Evolutionary conservation across 2,888 invertebrate species (phyloP).

Genomic region (Agrotis clavis): DNA sequence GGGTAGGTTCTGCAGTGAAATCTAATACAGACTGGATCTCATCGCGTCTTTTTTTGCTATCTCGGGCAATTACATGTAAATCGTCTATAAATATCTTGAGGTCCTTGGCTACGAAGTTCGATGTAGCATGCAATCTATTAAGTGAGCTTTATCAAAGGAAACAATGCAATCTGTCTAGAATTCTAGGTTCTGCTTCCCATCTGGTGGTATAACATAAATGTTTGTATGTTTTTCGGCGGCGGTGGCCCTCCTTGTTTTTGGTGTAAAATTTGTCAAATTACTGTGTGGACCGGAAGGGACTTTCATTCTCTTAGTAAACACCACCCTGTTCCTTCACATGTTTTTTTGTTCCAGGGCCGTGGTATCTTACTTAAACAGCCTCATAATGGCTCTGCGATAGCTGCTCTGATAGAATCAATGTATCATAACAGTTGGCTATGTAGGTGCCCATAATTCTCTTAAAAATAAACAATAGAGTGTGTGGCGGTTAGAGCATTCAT

Average conservation of each 20-base stretch:
- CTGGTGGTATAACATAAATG: constrained; percentile 1
- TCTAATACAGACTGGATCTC: constrained; percentile 41
- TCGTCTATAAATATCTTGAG: constrained; percentile 12
- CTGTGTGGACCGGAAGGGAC: too few species aligned
- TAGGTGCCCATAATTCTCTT: neutral
- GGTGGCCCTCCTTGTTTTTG: neutral
- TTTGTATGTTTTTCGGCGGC: neutral
- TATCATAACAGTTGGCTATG: neutral
- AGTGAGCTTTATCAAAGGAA: neutral
- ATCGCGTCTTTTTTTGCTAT: constrained; percentile 35
- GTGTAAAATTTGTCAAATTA: too few species aligned
- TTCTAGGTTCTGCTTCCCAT: neutral
- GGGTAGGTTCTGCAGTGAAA: constrained; percentile 25
- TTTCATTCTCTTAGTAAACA: too few species aligned
- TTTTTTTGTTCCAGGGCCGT: too few species aligned
- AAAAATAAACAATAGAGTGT: neutral
- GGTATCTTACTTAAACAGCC: too few species aligned
- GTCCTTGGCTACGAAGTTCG: constrained; percentile 20
- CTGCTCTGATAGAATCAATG: constrained; percentile 27
- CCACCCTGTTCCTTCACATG: too few species aligned
- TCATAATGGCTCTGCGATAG: too few species aligned
- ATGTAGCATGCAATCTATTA: constrained; percentile 1
- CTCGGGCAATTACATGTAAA: constrained; percentile 48
- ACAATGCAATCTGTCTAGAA: neutral
- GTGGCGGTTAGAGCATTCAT: neutral